phyloP scores from a whole-genome alignment of 2,797 vertebrate species.

The Brachyrhaphis roseni region DNA sequence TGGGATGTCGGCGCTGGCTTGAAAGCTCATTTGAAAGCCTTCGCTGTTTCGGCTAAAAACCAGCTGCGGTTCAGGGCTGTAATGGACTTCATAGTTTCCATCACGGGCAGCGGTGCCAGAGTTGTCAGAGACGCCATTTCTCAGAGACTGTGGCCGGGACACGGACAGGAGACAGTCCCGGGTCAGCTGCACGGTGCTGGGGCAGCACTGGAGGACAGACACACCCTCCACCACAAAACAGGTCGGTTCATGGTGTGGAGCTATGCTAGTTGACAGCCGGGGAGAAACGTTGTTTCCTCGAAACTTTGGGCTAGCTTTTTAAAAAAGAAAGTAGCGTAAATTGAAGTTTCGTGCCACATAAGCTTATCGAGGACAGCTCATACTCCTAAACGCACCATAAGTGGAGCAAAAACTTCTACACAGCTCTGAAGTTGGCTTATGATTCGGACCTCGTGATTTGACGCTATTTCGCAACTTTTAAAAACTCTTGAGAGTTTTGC shows the following conservation, averaged over 20 bases:
- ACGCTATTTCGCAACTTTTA: background rate
- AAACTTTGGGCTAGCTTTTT: background rate
- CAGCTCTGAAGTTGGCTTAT: background rate
- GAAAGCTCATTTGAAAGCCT: background rate
- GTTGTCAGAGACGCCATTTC: constrained; percentile 77
- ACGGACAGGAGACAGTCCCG: constrained; percentile 25
- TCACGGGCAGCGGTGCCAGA: constrained; percentile 72
- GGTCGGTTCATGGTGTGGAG: constrained; percentile 44
- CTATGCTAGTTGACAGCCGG: background rate
- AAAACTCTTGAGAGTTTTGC: background rate
- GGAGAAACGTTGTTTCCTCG: background rate
- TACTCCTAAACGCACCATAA: background rate
- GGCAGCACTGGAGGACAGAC: background rate
- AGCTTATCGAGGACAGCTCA: background rate
- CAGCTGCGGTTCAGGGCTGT: background rate
- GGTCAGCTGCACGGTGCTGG: background rate
- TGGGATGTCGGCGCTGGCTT: constrained; percentile 11
- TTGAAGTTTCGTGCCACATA: background rate
- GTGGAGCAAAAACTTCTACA: background rate
- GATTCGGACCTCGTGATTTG: background rate
- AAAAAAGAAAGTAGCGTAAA: background rate
- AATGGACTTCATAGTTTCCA: constrained; percentile 79
- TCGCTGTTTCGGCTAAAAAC: background rate
- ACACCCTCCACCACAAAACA: constrained; percentile 29
- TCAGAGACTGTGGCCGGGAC: constrained; percentile 74